Evolutionary conservation across 2,797 vertebrate species (phyloP), one percentile per base, ranked within the genome.

Genomic region (Pseudochromis fuscus): DNA sequence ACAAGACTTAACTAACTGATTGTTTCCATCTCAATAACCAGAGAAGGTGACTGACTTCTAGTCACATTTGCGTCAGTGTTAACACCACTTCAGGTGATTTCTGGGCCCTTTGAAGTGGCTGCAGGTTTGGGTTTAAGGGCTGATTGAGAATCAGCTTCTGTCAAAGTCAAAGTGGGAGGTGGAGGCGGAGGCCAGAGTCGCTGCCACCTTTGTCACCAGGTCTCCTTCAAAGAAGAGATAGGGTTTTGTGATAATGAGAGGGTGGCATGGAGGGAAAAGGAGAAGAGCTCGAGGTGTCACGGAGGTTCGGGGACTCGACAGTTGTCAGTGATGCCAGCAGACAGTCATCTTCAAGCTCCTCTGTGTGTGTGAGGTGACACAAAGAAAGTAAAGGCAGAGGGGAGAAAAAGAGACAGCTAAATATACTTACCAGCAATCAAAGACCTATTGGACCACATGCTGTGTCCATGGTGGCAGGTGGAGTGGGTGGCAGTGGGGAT

Each of bases 11-110:
- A 15, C 60, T 37, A 10, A 15, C 44, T 42, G 46, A 67, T n/a
- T 33, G 42, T 78, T 86, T 82, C 66, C 44, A 78, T 87, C 77
- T 87, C 85, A 66, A 89, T 89, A 88, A 87, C 69, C 61, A 67
- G 80, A 73, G 71, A 64, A 81, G 75, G 85, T 91, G 87, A 90
- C 87, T 85, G 88, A 90, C 87, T 90, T 90, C 68, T 64, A 75
- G 82, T 78, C 87, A 85, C 78, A 85, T 89, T 89, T 83, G 81
- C 86, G 77, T 88, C 80, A 81, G 82, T 56, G 44, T 51, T 88
- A 86, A 75, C 70, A n/a, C 60, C 35, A 48, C 71, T 86, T 85
- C 81, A 75, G 56, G 58, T 50, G 30, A 7, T 10, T 16, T 24
- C 13, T 0, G 52, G 63, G 23, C 3, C 48, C 55, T 80, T 78